These are phyloP conservation scores for Vanessa cardui DNA, from an alignment of 2,888 invertebrate genomes.

Conservation along the genomic window DNA sequence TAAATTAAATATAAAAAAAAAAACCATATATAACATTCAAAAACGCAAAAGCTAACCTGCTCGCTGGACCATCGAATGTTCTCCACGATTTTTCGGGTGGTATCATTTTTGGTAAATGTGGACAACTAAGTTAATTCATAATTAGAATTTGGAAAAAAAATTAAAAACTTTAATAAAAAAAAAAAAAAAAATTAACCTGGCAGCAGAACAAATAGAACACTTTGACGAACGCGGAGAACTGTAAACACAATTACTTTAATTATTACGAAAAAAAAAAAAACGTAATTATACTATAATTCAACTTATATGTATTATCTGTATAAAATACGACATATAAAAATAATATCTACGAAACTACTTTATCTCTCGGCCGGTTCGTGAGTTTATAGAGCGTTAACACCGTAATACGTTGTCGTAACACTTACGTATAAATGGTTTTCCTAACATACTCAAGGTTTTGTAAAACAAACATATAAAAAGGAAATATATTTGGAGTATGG, in stretches of 20 bases:
- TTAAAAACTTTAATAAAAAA: conserved; percentile 21
- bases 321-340: too few species aligned
- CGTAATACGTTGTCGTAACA: too few species aligned
- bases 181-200: conserved; percentile 39
- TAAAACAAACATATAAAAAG: too few species aligned
- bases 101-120: conserved; percentile 41
- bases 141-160: conserved; percentile 9
- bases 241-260: conserved; percentile 18
- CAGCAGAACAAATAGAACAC: conserved; percentile 38
- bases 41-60: conserved; percentile 47
- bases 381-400: too few species aligned
- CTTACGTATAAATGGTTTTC: too few species aligned
- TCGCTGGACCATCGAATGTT: conserved; percentile 48
- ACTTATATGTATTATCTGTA: too few species aligned
- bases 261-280: not conserved
- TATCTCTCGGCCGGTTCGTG: too few species aligned
- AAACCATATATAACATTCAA: not conserved
- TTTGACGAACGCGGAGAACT: conserved; percentile 34
- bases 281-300: not conserved
- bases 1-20: not conserved
- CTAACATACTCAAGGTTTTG: too few species aligned
- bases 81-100: conserved; percentile 54
- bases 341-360: too few species aligned
- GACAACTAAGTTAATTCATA: conserved; percentile 37
- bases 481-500: too few species aligned